These are phyloP conservation scores for Mamestra brassicae DNA, from an alignment of 2,888 invertebrate species.

Conservation along the genomic window DNA sequence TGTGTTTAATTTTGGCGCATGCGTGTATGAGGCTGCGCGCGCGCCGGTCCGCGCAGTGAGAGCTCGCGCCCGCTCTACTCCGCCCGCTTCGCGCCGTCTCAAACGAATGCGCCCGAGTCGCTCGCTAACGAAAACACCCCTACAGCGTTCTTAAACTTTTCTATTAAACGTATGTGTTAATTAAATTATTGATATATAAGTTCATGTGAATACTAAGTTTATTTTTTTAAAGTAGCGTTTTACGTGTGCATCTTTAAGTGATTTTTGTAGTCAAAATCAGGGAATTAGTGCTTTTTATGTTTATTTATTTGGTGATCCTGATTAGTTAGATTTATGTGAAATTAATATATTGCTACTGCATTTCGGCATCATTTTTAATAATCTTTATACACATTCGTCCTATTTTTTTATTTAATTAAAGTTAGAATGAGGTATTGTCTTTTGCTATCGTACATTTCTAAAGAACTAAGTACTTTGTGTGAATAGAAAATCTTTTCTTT, in stretches of 20 bases:
- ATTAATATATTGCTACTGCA: background rate
- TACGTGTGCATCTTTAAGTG: conserved; percentile 28
- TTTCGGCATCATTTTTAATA: background rate
- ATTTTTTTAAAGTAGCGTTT: conserved; percentile 8
- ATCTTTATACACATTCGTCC: background rate
- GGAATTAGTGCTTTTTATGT: background rate
- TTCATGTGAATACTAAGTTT: conserved; percentile 21
- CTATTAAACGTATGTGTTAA: conserved; percentile 60
- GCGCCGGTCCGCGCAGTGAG: conserved; percentile 72
- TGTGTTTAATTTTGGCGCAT: conserved; percentile 76
- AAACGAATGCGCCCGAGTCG: conserved; percentile 59
- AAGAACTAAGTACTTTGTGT: background rate
- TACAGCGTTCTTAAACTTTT: conserved; percentile 35
- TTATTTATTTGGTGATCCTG: background rate
- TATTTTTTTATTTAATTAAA: background rate
- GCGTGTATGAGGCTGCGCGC: conserved; percentile 65
- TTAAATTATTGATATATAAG: conserved; percentile 25
- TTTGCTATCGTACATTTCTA: background rate
- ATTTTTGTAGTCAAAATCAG: conserved; percentile 1
- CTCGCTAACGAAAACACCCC: conserved; percentile 33
- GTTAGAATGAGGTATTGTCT: background rate
- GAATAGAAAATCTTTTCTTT: background rate
- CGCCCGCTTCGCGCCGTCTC: conserved; percentile 55
- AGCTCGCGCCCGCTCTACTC: conserved; percentile 65
- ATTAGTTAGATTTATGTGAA: conserved; percentile 10